Percentiles rank a stretch among this genome's conserved stretches.
Conservation (phyloP, 2,797 vertebrate species). For the Darevskia mixta region DNA sequence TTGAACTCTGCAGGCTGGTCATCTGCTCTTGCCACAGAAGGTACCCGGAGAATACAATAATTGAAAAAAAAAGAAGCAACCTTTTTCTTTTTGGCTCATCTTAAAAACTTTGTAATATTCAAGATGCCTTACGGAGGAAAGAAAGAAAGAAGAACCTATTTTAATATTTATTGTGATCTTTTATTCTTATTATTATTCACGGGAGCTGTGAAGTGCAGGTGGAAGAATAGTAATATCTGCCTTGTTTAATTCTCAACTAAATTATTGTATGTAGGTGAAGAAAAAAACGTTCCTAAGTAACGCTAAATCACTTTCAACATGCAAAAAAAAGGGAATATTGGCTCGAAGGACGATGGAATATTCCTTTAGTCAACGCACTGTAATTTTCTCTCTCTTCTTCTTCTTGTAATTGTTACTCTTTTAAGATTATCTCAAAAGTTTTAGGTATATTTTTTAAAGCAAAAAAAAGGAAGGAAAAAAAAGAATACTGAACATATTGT, state of each 20-base stretch:
- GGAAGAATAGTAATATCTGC: slow-evolving; percentile 68
- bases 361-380: slow-evolving; percentile 86
- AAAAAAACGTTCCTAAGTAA: slow-evolving; percentile 66
- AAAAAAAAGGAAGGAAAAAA: slow-evolving; percentile 45
- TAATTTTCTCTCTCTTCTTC: slow-evolving; percentile 77
- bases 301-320: slow-evolving; percentile 82
- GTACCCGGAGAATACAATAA: slow-evolving; percentile 62
- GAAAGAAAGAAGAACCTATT: slow-evolving; percentile 66
- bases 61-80: slow-evolving; percentile 40
- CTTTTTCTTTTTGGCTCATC: slow-evolving; percentile 75
- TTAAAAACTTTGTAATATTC: slow-evolving; percentile 76
- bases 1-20: slow-evolving; percentile 49
- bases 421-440: slow-evolving; percentile 77
- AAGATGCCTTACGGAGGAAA: slow-evolving; percentile 79
- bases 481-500: slow-evolving; percentile 70
- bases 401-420: slow-evolving; percentile 79
- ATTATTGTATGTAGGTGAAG: slow-evolving; percentile 70
- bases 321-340: slow-evolving; percentile 76
- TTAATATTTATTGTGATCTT: slow-evolving; percentile 77
- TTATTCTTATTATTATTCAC: slow-evolving; percentile 67
- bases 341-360: slow-evolving; percentile 74
- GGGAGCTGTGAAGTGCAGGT: slow-evolving; percentile 77
- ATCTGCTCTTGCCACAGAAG: slow-evolving; percentile 61
- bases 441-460: slow-evolving; percentile 83
- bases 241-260: slow-evolving; percentile 75